These are phyloP conservation scores for Seriola quinqueradiata DNA, from an alignment of 2,113 vertebrate species.

Conservation along the genomic window DNA sequence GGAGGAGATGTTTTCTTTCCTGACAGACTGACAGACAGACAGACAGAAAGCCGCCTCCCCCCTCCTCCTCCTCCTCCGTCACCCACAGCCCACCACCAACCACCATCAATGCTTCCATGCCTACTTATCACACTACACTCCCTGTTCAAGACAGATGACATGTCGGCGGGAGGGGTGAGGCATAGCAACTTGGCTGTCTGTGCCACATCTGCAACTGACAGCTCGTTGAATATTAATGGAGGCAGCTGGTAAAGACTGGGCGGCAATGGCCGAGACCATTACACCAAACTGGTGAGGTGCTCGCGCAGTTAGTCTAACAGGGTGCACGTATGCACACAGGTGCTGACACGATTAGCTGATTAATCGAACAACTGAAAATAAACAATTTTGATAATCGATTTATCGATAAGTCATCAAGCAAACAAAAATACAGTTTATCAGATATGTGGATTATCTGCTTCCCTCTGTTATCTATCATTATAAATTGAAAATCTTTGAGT, in stretches of 20 bases:
- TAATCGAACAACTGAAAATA: not conserved
- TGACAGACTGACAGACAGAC: slow-evolving; percentile 30
- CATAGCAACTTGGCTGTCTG: slow-evolving; percentile 41
- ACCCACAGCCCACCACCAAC: slow-evolving; percentile 8
- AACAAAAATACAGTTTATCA: not conserved
- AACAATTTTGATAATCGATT: not conserved
- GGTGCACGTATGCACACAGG: not conserved
- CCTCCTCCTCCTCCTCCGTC: not conserved
- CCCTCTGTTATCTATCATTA: not conserved
- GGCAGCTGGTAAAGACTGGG: slow-evolving; percentile 36
- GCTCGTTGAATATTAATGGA: slow-evolving; percentile 60
- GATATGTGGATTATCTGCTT: not conserved
- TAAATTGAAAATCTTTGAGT: not conserved
- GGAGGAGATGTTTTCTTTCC: slow-evolving; percentile 43
- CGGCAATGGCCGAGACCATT: not conserved
- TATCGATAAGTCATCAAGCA: too few species aligned
- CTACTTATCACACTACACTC: slow-evolving; percentile 46
- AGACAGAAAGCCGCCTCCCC: not conserved
- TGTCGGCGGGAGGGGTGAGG: slow-evolving; percentile 39
- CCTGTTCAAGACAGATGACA: slow-evolving; percentile 49
- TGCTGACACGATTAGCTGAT: not conserved
- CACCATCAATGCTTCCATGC: slow-evolving; percentile 5
- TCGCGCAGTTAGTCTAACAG: not conserved
- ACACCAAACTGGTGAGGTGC: not conserved
- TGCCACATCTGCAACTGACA: slow-evolving; percentile 64